Evolutionary conservation across 2,113 vertebrate species (phyloP).

Genomic region (Dicrurus megarhynchus): DNA sequence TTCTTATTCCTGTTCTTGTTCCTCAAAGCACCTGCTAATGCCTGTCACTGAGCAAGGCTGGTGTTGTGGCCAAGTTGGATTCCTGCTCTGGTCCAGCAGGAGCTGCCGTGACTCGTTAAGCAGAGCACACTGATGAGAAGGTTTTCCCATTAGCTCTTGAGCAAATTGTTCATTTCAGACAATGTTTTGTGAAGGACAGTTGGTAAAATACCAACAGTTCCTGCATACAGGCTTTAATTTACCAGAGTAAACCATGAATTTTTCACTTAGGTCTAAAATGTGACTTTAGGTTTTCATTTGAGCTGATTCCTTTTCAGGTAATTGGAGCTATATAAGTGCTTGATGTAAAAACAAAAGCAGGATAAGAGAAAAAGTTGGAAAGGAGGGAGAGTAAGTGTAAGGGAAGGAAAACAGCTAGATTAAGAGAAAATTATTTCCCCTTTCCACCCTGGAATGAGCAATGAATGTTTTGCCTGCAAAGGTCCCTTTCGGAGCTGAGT

Average conservation of each 20-base stretch:
- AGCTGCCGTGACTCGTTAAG: fast-evolving
- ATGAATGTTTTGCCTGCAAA: neutral
- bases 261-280: neutral
- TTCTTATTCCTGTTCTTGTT: neutral
- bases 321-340: neutral
- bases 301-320: neutral
- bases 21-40: neutral
- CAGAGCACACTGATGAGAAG: neutral
- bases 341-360: neutral
- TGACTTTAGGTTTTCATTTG: neutral
- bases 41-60: neutral
- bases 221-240: neutral
- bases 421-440: neutral
- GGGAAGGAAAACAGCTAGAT: neutral
- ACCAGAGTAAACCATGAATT: neutral
- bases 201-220: neutral
- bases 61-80: fast-evolving
- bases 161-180: neutral
- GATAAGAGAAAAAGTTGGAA: neutral
- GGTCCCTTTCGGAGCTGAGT: neutral
- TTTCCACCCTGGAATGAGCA: neutral
- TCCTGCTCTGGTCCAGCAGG: neutral
- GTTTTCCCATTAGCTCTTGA: neutral
- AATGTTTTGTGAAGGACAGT: neutral
- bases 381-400: neutral